These are phyloP conservation scores for Branchellion lobata DNA, from an alignment of 2,888 invertebrate genomes.

Conservation along the genomic window DNA sequence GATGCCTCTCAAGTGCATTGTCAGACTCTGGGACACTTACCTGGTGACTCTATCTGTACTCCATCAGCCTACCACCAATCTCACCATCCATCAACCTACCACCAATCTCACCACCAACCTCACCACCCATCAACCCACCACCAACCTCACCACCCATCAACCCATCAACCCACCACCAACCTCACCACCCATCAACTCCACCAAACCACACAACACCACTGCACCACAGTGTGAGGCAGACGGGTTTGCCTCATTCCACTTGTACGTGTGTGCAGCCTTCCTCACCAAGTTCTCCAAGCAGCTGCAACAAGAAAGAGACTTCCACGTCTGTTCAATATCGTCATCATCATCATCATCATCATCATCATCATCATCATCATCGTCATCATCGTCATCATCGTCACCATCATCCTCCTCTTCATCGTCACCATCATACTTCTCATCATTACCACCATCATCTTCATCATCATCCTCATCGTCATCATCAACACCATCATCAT, in stretches of 20 bases:
- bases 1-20: conserved; percentile 91
- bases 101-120: too few relatives aligned
- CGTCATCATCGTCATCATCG: not conserved
- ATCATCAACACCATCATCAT: too few relatives aligned
- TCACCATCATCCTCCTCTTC: not conserved
- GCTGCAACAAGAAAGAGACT: conserved; percentile 85
- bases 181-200: too few relatives aligned
- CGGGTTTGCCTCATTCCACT: conserved; percentile 93
- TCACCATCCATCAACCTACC: too few relatives aligned
- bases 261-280: conserved; percentile 99
- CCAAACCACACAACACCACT: too few relatives aligned
- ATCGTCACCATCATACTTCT: not conserved
- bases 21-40: conserved; percentile 98
- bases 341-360: conserved; percentile 9
- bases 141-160: too few relatives aligned
- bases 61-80: too few relatives aligned
- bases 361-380: conserved; percentile 27
- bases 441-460: too few relatives aligned
- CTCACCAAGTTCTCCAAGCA: conserved; percentile 87
- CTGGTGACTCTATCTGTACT: conserved; percentile 69
- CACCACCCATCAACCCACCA: too few relatives aligned
- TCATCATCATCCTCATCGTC: too few relatives aligned
- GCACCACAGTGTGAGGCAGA: conserved; percentile 70
- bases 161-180: too few relatives aligned
- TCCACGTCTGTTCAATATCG: conserved; percentile 70